These are phyloP conservation scores for Dicerorhinus sumatrensis DNA, from an alignment of 2,113 vertebrate species.

Conservation along the genomic window DNA sequence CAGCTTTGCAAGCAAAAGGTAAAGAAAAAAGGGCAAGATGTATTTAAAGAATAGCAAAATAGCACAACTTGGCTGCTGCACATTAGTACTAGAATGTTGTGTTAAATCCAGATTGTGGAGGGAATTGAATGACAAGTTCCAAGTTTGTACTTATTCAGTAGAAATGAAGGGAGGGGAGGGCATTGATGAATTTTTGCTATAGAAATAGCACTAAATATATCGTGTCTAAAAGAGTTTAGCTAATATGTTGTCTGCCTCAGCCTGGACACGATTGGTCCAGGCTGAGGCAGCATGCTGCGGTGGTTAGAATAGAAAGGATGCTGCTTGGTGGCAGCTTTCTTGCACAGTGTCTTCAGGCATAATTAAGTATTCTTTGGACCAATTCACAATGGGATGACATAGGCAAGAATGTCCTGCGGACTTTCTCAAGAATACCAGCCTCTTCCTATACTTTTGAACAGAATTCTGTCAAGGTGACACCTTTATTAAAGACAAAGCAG, in stretches of 20 bases:
- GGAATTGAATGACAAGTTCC: constrained; percentile 36
- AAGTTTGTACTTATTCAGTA: background rate
- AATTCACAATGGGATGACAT: background rate
- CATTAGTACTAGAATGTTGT: background rate
- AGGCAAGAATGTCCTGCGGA: background rate
- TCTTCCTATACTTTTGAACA: constrained; percentile 2
- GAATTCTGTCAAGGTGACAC: constrained; percentile 34
- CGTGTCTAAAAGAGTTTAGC: background rate
- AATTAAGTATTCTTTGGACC: constrained; percentile 55
- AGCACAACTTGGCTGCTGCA: background rate
- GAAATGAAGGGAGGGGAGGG: background rate
- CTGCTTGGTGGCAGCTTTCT: constrained; percentile 19
- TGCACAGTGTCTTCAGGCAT: background rate
- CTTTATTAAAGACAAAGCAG: constrained; percentile 44
- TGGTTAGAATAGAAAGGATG: background rate
- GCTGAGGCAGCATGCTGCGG: background rate
- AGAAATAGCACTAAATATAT: background rate
- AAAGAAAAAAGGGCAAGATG: background rate
- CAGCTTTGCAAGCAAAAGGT: background rate
- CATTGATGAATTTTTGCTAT: background rate
- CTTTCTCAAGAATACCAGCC: background rate
- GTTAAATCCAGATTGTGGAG: background rate
- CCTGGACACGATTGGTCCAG: background rate
- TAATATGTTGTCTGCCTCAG: background rate
- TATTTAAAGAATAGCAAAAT: constrained; percentile 18